Percentiles rank a stretch among this genome's conserved stretches.
Conservation (phyloP, 2,888 invertebrate genomes). For the Saturnia pavonia region DNA sequence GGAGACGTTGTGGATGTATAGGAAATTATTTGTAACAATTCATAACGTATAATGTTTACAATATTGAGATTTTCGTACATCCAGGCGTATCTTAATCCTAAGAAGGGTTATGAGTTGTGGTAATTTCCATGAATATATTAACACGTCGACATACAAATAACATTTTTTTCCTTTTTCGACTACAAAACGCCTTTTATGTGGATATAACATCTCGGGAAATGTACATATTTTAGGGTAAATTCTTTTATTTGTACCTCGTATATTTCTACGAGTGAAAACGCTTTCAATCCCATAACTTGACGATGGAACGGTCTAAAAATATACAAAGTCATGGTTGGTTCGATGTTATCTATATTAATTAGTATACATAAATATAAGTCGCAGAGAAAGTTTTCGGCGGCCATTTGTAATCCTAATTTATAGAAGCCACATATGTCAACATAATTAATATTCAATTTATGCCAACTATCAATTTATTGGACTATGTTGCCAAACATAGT, state of each 20-base stretch:
- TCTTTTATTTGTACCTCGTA: not conserved
- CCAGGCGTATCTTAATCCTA: not conserved
- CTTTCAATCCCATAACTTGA: not conserved
- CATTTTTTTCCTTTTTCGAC: not conserved
- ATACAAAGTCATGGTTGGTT: not conserved
- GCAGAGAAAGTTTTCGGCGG: slow-evolving; percentile 19
- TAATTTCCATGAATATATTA: not conserved
- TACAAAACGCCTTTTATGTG: not conserved
- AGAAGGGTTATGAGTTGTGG: not conserved
- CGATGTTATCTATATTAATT: slow-evolving; percentile 19
- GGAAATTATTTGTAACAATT: too few relatives aligned
- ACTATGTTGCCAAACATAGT: slow-evolving; percentile 7
- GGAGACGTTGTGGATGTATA: too few relatives aligned
- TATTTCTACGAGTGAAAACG: not conserved
- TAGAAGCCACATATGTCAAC: slow-evolving; percentile 16
- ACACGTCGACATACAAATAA: not conserved
- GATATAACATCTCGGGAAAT: not conserved
- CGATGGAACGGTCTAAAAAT: not conserved
- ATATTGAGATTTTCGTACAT: not conserved
- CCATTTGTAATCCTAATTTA: slow-evolving; percentile 21
- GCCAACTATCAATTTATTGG: slow-evolving; percentile 18
- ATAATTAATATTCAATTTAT: slow-evolving; percentile 22
- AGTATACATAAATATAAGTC: slow-evolving; percentile 15
- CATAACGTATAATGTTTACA: not conserved
- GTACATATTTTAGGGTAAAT: not conserved